These are phyloP conservation scores for Tragelaphus oryx DNA, from an alignment of 2,797 vertebrate genomes.

Conservation along the genomic window DNA sequence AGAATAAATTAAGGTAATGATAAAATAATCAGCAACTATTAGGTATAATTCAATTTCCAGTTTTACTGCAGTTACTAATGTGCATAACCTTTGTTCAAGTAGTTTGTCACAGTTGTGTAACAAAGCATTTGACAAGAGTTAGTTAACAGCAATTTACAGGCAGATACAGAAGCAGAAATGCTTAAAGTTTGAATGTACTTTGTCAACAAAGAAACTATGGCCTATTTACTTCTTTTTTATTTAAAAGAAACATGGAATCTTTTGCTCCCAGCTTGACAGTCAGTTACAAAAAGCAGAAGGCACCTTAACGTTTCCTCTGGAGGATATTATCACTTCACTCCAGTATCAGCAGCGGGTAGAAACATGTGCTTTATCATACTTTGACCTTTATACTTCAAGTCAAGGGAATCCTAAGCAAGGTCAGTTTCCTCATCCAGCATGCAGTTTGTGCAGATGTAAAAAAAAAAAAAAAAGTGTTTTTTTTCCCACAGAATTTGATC, in stretches of 20 bases:
- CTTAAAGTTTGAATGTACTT: conserved; percentile 31
- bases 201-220: conserved; percentile 33
- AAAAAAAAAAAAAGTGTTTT: background rate
- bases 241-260: conserved; percentile 47
- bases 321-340: conserved; percentile 51
- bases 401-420: conserved; percentile 46
- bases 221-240: conserved; percentile 42
- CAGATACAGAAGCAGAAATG: conserved; percentile 28
- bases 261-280: conserved; percentile 53
- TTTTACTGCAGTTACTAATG: background rate
- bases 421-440: conserved; percentile 29
- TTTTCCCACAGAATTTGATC: conserved; percentile 21
- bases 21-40: conserved; percentile 20
- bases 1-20: conserved; percentile 6
- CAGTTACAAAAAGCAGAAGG: conserved; percentile 59
- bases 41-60: conserved; percentile 30
- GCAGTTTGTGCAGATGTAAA: background rate
- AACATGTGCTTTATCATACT: conserved; percentile 55
- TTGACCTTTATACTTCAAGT: conserved; percentile 46
- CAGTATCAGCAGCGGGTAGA: conserved; percentile 37
- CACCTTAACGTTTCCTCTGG: conserved; percentile 28
- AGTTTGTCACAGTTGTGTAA: conserved; percentile 42
- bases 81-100: conserved; percentile 29
- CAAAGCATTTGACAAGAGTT: conserved; percentile 41
- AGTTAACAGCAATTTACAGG: conserved; percentile 25